Conservation (phyloP, 2,113 vertebrate species). For the Eubucco bourcierii region DNA sequence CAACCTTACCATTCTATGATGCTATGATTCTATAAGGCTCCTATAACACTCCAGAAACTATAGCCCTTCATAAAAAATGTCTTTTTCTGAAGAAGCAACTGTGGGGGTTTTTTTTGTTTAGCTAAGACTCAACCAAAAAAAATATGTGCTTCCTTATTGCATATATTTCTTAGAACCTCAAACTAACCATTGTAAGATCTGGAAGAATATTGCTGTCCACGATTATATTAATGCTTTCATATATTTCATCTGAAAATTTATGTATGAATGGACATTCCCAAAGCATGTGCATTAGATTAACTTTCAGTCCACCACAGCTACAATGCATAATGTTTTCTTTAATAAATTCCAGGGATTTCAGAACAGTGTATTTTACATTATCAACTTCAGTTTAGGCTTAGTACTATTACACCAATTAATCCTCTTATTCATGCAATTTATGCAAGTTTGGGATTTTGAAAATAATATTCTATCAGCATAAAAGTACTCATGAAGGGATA, state of each 20-base stretch:
- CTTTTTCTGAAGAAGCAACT: background rate
- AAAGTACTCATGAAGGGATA: background rate
- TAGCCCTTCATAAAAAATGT: background rate
- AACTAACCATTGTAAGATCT: background rate
- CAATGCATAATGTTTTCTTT: background rate
- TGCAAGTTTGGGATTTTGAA: background rate
- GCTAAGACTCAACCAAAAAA: conserved; percentile 4
- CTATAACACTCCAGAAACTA: background rate
- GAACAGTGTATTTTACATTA: background rate
- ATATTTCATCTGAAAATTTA: conserved; percentile 20
- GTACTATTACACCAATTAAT: background rate
- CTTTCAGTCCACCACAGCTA: background rate
- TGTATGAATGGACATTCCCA: background rate
- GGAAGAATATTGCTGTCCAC: background rate
- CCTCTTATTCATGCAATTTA: background rate
- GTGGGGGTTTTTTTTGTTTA: background rate
- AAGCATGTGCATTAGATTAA: conserved; percentile 29
- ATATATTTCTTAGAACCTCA: background rate
- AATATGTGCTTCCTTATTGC: background rate
- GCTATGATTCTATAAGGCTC: too few species aligned
- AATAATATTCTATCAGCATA: background rate
- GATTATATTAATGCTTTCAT: background rate
- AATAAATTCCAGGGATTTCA: conserved; percentile 17
- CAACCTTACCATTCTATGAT: too few species aligned
- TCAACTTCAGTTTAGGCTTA: background rate